Evolutionary conservation across 2,113 vertebrate genomes (phyloP), one percentile per base, ranked within the genome.

Genomic region (Ceyx margarethae): DNA sequence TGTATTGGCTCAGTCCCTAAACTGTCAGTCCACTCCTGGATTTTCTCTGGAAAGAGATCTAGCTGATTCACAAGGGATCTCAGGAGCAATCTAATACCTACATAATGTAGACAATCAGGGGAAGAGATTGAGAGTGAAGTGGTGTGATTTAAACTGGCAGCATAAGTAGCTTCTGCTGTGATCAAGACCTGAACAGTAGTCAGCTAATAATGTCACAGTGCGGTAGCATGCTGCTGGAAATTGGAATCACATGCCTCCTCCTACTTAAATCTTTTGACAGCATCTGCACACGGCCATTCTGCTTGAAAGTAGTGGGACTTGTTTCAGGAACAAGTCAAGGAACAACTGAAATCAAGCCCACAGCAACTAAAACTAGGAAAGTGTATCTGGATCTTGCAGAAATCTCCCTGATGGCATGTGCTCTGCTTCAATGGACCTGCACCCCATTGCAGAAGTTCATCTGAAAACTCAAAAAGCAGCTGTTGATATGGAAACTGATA

Each of bases 31-130:
- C 23, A 14, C 26, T 48, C 28, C 26, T 33, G 79, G 26, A 64
- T 51, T 51, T 82, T 25, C 29, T 23, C 21, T 64, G 23, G 15
- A 68, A 72, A 35, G 29, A 66, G 54, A 57, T 29, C n/a, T 16
- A 29, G 23, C 15, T 79, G 67, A 72, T 79, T 18, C 45, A 45
- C 29, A 68, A 74, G 20, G 6, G 28, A 76, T 65, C 22, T 51
- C 35, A 64, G 57, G n/a, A 79, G 10, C 31, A 56, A 76, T 35
- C 13, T 26, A 1, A 22, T 23, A 17, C 8, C 5, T 7, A 40
- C 0, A 0, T 43, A 40, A 74, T 2, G 8, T 31, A 33, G 33
- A 73, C n/a, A 57, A 42, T 21, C 28, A 62, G 15, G 21, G 48
- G 11, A 82, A 10, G 6, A 43, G 40, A 53, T 75, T 81, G 57